phyloP scores from a whole-genome alignment of 2,113 vertebrate species.

The Embiotoca jacksoni region DNA sequence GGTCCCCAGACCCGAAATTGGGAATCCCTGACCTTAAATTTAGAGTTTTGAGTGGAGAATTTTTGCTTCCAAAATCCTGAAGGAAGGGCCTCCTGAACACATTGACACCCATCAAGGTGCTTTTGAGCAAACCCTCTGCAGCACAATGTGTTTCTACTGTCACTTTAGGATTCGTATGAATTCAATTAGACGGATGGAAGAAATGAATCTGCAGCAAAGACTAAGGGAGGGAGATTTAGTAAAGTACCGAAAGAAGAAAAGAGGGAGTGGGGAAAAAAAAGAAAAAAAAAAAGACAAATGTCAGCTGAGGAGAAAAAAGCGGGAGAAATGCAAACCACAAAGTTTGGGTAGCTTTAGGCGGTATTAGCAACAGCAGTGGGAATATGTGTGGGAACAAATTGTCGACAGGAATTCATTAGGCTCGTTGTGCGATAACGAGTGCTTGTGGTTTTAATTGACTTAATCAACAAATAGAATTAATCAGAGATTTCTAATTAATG shows the following conservation, averaged over 20 bases:
- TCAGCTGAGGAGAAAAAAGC: constrained; percentile 6
- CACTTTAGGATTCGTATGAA: not conserved
- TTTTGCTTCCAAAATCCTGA: not conserved
- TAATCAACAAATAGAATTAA: constrained; percentile 90
- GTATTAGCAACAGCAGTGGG: constrained; percentile 64
- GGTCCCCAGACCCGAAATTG: too few species aligned
- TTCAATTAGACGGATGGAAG: constrained; percentile 10
- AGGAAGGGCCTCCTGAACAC: not conserved
- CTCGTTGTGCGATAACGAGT: constrained; percentile 84
- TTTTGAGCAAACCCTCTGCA: not conserved
- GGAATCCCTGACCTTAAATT: too few species aligned
- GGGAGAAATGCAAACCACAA: constrained; percentile 19
- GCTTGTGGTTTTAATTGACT: constrained; percentile 88
- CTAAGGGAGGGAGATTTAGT: too few species aligned
- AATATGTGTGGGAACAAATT: constrained; percentile 78
- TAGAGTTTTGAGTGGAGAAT: not conserved
- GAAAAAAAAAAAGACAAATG: not conserved
- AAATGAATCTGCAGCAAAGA: not conserved
- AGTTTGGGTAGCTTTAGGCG: constrained; percentile 65
- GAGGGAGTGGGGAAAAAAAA: not conserved
- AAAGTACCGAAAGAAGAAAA: not conserved
- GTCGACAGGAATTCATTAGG: constrained; percentile 84
- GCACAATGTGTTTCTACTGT: not conserved
- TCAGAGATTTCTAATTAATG: constrained; percentile 87
- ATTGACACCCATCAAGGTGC: not conserved